These are phyloP conservation scores for Danio aesculapii DNA, from an alignment of 2,797 vertebrate species.

Conservation along the genomic window DNA sequence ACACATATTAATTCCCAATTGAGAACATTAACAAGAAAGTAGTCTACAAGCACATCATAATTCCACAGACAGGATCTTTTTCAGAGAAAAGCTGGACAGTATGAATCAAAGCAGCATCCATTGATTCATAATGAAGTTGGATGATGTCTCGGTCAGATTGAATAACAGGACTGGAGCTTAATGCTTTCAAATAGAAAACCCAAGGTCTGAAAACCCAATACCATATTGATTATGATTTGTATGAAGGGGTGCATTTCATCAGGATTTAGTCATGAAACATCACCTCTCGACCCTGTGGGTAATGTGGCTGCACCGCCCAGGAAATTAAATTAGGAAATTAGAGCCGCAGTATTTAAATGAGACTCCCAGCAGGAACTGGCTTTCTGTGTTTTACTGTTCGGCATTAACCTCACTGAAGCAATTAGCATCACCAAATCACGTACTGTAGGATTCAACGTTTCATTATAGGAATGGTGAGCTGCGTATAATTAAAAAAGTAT, in stretches of 20 bases:
- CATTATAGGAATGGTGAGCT: slow-evolving; percentile 65
- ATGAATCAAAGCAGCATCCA: slow-evolving; percentile 9
- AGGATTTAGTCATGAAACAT: slow-evolving; percentile 53
- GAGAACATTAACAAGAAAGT: slow-evolving; percentile 11
- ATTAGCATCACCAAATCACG: slow-evolving; percentile 68
- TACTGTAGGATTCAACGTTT: slow-evolving; percentile 67
- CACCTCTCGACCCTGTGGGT: slow-evolving; percentile 50
- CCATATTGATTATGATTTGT: slow-evolving; percentile 14
- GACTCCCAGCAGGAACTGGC: slow-evolving; percentile 11
- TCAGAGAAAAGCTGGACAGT: background rate
- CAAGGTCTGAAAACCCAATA: slow-evolving; percentile 8
- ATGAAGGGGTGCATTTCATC: slow-evolving; percentile 35
- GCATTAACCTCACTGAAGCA: slow-evolving; percentile 55
- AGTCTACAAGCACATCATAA: background rate
- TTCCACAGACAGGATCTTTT: background rate
- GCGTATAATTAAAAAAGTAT: slow-evolving; percentile 72
- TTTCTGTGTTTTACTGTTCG: slow-evolving; percentile 32
- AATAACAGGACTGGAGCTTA: background rate
- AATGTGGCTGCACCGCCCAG: slow-evolving; percentile 55
- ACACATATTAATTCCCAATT: slow-evolving; percentile 7
- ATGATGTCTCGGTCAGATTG: slow-evolving; percentile 24
- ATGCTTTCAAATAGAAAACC: slow-evolving; percentile 10
- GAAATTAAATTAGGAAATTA: slow-evolving; percentile 70
- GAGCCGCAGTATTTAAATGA: slow-evolving; percentile 66
- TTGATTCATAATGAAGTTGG: slow-evolving; percentile 21